Evolutionary conservation across 2,888 invertebrate species (phyloP), one percentile per base, ranked within the genome.

Genomic region (Cotesia congregata): DNA sequence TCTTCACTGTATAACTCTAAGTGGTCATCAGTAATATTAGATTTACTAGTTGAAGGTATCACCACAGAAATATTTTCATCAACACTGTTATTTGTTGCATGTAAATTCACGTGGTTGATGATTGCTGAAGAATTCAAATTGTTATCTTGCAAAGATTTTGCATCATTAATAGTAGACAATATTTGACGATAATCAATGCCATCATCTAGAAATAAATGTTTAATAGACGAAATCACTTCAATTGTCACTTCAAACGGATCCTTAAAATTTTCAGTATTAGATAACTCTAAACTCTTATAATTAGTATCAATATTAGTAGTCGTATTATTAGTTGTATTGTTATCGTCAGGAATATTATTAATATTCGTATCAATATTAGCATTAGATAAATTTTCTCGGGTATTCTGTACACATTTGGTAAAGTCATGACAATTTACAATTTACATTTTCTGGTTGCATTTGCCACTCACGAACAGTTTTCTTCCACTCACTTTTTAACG

Each of bases 391-490:
- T 59, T 59, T 59, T 59, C 59, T 59, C 7, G n/a, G 7, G 59
- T n/a, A 59, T 59, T 59, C n/a, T 59, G 59, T 12, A 59, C 59
- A 59, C 59, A 59, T 59, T 59, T 59, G n/a, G 59, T 59, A 59
- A 2, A 59, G 59, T 59, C 59, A 2, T 61, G 61, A 61, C 12
- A 12, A 61, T 6, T 61, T 5, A 61, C 61, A 61, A n/a, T 61
- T 61, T 61, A 61, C 61, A 61, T 61, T 61, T 61, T 61, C 61
- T 6, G 61, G 17, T 61, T 61, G 61, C 61, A 61, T 61, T 61
- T 61, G 61, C 61, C 61, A 61, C 6, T 61, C 12, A 61, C 12
- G 61, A 61, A 61, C 61, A 15, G 61, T 61, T 61, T 61, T 12
- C 61, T 6, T 15, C 61, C 61, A 61, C 12, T 61, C 61, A 4